phyloP scores from a whole-genome alignment of 2,797 vertebrate genomes.

The Cottoperca gobio region DNA sequence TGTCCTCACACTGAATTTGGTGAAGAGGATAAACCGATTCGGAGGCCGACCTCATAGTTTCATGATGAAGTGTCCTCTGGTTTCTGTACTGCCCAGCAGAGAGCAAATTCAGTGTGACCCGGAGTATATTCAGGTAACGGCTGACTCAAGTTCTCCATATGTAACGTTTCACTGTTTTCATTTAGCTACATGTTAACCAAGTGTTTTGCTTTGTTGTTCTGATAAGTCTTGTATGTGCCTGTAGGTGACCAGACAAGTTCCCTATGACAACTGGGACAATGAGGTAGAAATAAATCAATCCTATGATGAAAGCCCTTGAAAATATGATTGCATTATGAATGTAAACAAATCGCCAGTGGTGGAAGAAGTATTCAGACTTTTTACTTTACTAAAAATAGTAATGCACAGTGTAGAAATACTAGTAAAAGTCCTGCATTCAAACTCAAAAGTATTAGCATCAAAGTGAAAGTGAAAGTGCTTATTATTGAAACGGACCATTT shows the following conservation, averaged over 20 bases:
- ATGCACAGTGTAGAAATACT: too few relatives aligned
- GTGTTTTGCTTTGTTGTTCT: constrained; percentile 2
- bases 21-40: constrained; percentile 74
- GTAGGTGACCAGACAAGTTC: constrained; percentile 77
- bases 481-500: too few relatives aligned
- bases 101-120: constrained; percentile 73
- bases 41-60: constrained; percentile 71
- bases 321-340: background rate
- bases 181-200: background rate
- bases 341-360: background rate
- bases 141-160: background rate
- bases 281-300: constrained; percentile 58
- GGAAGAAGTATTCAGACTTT: too few relatives aligned
- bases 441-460: too few relatives aligned
- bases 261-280: constrained; percentile 75
- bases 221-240: constrained; percentile 8
- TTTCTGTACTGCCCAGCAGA: constrained; percentile 65
- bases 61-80: constrained; percentile 80
- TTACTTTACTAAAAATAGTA: too few relatives aligned
- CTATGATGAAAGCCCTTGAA: background rate
- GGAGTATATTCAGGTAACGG: constrained; percentile 76
- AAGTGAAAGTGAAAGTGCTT: too few relatives aligned
- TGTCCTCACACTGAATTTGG: constrained; percentile 72
- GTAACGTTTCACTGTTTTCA: background rate
- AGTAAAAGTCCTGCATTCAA: too few relatives aligned